A percentile compares a stretch with the other conserved stretches of the same genome.
Evolutionary conservation across 2,797 vertebrate species (phyloP).

Genomic region (Danio aesculapii): DNA sequence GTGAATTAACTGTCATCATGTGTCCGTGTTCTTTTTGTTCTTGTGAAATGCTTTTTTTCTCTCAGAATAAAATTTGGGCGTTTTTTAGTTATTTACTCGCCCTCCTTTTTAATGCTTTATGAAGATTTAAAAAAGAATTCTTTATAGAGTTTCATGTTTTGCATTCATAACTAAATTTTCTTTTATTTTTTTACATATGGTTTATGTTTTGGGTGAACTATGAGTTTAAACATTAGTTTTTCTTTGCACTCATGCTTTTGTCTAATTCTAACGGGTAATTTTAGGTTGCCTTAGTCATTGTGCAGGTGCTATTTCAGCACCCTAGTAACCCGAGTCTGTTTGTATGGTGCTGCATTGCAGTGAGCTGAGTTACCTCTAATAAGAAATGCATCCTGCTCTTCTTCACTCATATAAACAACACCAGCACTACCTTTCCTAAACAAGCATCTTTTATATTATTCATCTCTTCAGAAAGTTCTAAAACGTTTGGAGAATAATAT

Average conservation of each 20-base stretch:
- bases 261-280: constrained; percentile 7
- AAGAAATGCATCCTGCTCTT: not conserved
- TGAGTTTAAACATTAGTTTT: not conserved
- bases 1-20: not conserved
- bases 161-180: not conserved
- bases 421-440: not conserved
- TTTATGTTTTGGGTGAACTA: not conserved
- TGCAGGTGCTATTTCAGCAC: constrained; percentile 8
- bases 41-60: too few species aligned
- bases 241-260: not conserved
- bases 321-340: not conserved
- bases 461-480: constrained; percentile 46
- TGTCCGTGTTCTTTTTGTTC: not conserved
- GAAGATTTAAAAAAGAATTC: not conserved
- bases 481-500: constrained; percentile 32
- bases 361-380: constrained; percentile 6
- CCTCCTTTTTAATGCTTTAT: too few species aligned
- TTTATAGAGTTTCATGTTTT: not conserved
- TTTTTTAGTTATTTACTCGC: not conserved
- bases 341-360: constrained; percentile 2
- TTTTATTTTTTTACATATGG: not conserved
- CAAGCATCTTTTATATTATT: constrained; percentile 42
- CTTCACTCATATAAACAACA: too few species aligned
- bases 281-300: not conserved
- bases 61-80: too few species aligned